A percentile compares a stretch with the other conserved stretches of the same genome.
Conservation (phyloP, 2,888 invertebrate species). For the Timema podura region DNA sequence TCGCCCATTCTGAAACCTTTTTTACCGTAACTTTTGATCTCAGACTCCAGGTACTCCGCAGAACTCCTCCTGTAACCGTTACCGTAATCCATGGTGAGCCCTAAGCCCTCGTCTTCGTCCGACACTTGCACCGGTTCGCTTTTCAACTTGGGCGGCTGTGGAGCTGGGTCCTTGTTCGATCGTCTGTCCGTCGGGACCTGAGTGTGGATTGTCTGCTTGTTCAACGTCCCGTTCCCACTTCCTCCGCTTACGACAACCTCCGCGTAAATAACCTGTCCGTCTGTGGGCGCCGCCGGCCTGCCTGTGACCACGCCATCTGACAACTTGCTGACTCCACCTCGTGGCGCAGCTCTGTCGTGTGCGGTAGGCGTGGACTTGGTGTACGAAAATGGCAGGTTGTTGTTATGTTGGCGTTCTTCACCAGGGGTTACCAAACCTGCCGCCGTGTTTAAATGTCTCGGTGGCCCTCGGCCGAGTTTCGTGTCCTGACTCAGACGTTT, state of each 20-base stretch:
- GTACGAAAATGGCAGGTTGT: constrained; percentile 79
- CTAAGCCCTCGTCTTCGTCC: constrained; percentile 77
- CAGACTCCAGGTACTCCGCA: constrained; percentile 7
- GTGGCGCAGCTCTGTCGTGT: constrained; percentile 41
- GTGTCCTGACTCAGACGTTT: constrained; percentile 56
- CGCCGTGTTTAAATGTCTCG: constrained; percentile 24
- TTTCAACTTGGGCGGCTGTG: constrained; percentile 49
- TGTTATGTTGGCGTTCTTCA: constrained; percentile 59
- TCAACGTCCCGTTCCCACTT: constrained; percentile 30
- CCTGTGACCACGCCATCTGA: constrained; percentile 24
- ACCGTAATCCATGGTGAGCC: constrained; percentile 44
- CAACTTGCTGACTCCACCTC: constrained; percentile 22
- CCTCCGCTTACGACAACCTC: constrained; percentile 55
- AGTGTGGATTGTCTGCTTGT: constrained; percentile 53
- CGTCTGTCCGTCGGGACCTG: constrained; percentile 40
- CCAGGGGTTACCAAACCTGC: constrained; percentile 52
- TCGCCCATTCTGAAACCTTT: not conserved
- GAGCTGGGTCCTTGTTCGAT: constrained; percentile 31
- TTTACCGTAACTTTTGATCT: not conserved
- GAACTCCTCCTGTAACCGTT: constrained; percentile 10
- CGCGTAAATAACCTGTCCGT: constrained; percentile 63
- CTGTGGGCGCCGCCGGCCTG: constrained; percentile 22
- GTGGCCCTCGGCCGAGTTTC: constrained; percentile 22
- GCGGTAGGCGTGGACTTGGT: constrained; percentile 47
- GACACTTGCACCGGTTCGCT: constrained; percentile 48